Evolutionary conservation across 2,797 vertebrate genomes (phyloP).

Genomic region (Cyclura pinguis): DNA sequence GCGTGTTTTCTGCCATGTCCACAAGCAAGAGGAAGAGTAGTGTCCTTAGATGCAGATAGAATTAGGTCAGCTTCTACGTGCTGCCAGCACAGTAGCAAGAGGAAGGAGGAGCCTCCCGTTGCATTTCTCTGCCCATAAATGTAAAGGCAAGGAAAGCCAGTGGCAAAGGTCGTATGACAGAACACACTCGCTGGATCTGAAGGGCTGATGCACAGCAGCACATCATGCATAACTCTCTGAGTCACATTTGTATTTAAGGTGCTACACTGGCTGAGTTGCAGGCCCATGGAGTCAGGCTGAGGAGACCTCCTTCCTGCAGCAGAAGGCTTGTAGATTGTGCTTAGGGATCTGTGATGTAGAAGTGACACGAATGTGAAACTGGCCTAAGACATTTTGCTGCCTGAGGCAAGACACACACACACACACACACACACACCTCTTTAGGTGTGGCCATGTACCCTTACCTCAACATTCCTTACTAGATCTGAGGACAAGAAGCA

Average conservation of each 20-base stretch:
- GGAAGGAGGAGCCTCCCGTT: constrained; percentile 6
- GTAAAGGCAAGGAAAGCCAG: constrained; percentile 20
- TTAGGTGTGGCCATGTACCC: no score
- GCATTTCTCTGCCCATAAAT: constrained; percentile 32
- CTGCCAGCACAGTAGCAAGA: constrained; percentile 32
- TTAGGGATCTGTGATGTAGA: background rate
- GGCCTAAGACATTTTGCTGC: background rate
- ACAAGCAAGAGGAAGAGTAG: background rate
- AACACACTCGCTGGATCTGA: background rate
- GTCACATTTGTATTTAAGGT: background rate
- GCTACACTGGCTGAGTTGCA: background rate
- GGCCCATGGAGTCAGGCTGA: background rate
- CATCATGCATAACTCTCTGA: constrained; percentile 5
- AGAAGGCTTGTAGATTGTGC: background rate
- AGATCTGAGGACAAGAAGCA: background rate
- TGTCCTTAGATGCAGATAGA: constrained; percentile 24
- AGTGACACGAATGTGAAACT: background rate
- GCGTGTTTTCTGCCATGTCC: background rate
- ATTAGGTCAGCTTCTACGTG: constrained; percentile 40
- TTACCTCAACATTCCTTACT: background rate
- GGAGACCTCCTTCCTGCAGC: background rate
- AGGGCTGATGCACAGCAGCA: constrained; percentile 5
- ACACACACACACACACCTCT: no score
- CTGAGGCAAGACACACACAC: no score
- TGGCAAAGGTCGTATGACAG: constrained; percentile 33